Evolutionary conservation across 2,797 vertebrate genomes (phyloP), one percentile per base, ranked within the genome.

Genomic region (Scyliorhinus canicula): DNA sequence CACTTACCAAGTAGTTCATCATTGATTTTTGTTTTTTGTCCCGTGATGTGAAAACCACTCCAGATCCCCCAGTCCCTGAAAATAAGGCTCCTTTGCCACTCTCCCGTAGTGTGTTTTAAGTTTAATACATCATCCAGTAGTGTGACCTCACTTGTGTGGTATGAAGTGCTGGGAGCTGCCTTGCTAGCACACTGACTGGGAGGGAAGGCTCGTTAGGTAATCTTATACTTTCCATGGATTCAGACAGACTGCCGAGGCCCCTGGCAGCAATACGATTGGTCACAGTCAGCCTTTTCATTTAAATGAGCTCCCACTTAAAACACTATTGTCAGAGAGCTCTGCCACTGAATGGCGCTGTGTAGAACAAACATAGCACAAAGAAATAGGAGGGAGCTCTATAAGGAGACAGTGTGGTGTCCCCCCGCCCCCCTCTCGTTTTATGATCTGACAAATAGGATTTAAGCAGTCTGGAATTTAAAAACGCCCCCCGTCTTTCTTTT

Each of bases 121-220:
- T 96, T 95, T 95, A 95, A 96, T 96, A 96, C 97, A 98, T 97
- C 97, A 96, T 96, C 96, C 96, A 95, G 97, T 95, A 96, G 96
- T 44, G 96, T 98, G 97, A 98, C 97, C 97, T 98, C 97, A 98
- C 96, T 96, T 96, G 95, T 95, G 95, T 98, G 97, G 97, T 97
- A 98, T 98, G 97, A 97, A 67, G 6, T n/a, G 3, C 67, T 52
- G 47, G 35, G 57, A 71, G 67, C 44, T 93, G 65, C 93, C 86
- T 93, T 50, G 93, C 93, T 4, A 94, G 65, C 67, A n/a, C 67
- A 74, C 65, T 94, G 67, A 69, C 93, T 74, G 93, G 60, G 69
- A 94, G 67, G 31, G 47, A 69, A 94, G 55, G 50, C 93, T 74
- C 47, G 44, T 74, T 52, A 21, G 69, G 93, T 94, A 74, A 94